Base-by-base conservation (phyloP, 2,888 invertebrate genomes). In the Mythimna lalbum region DNA sequence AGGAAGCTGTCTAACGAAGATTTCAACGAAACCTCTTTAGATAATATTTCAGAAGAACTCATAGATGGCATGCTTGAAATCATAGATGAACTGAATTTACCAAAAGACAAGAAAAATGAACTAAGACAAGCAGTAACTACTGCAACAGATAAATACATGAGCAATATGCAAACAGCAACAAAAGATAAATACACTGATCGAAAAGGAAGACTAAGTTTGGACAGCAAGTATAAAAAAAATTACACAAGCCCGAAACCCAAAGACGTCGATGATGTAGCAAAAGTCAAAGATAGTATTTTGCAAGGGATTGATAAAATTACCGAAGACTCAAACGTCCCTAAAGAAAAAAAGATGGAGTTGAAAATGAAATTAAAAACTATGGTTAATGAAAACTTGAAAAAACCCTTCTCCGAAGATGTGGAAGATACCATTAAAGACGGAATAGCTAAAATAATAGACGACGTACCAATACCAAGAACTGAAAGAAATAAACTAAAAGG, bases 71-170 rank as follows among this genome's bases (percentile, higher is more conserved):
- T 39, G n/a, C 9, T 9, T 55, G 39, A 63, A 27, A 55, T 55
- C 2, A 12, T 69, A 12, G 17, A 69, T 5, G 33, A 55, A 0
- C 7, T 55, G 3, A 53, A 55, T 53, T n/a, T 33, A 14, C 73
- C 49, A 1, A 72, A 5, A 31, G 2, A 27, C 1, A 31, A 72
- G 31, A 69, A 59, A 39, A 1, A 12, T 9, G 17, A 50, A 39
- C n/a, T 71, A 10, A 36, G 36, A 49, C n/a, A 4, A 36, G 27
- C 14, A 6, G 1, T 71, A n/a, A 21, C 21, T 21, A 31, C 53
- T 31, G 31, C 53, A 17, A 39, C 72, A 23, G 59, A 63, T 10
- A 36, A 39, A 50, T 39, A 79, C 17, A 56, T 65, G 17, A 31
- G 12, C 4, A 19, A 23, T 1, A n/a, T 78, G 21, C 50, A 21